Evolutionary conservation across 2,113 vertebrate species (phyloP).

Genomic region (Rhadina sibilatrix): DNA sequence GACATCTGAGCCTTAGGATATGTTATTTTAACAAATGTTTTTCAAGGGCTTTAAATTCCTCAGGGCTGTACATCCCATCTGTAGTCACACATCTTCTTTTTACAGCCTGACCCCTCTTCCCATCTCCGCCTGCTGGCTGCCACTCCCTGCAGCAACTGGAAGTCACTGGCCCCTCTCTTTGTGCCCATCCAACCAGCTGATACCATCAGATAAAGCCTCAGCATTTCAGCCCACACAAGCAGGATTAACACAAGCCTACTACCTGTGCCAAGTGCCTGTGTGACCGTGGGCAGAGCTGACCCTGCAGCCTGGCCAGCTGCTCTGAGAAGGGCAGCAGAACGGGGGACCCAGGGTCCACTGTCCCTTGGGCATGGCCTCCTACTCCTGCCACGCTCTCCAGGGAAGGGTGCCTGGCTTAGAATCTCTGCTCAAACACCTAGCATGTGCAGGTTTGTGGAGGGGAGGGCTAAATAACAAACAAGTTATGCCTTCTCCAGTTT

Average conservation of each 20-base stretch:
- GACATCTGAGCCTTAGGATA: background rate
- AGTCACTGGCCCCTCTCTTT: background rate
- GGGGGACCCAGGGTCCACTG: rapidly evolving
- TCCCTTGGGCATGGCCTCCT: rapidly evolving
- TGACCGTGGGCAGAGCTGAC: background rate
- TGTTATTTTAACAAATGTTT: background rate
- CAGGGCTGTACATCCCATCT: background rate
- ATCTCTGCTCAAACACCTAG: background rate
- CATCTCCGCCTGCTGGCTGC: background rate
- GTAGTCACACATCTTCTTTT: background rate
- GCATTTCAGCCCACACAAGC: rapidly evolving
- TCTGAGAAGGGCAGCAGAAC: background rate
- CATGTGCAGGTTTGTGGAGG: background rate
- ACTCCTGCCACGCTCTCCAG: rapidly evolving
- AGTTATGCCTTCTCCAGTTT: background rate
- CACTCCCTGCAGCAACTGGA: background rate
- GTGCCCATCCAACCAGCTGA: rapidly evolving
- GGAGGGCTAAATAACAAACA: background rate
- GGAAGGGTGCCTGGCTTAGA: background rate
- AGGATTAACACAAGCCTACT: background rate
- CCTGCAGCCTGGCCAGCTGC: background rate
- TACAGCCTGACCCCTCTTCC: background rate
- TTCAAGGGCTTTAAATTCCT: background rate
- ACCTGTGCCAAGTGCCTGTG: no score
- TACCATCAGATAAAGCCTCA: background rate